Evolutionary conservation across 1,140 invertebrate species (phyloP), one percentile per base, ranked within the genome.

Genomic region (Macrobrachium rosenbergii): DNA sequence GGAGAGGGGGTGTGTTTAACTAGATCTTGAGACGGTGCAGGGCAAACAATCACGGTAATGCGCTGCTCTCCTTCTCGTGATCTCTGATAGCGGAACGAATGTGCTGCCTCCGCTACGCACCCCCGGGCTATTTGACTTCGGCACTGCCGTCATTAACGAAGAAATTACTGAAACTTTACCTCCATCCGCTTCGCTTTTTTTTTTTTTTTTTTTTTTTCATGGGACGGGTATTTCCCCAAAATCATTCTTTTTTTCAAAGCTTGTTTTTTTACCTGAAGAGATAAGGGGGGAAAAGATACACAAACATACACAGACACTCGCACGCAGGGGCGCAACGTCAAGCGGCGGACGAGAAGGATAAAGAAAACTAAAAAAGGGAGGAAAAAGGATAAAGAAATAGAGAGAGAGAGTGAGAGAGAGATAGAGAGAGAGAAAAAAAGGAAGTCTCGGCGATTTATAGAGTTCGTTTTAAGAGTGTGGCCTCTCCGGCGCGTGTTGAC

Each of bases 161-260:
- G 78, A 80, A 37, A 80, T 80, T 80, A 62, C 78, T 23, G 19
- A 43, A 63, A 21, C 78, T 64, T 80, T 80, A 21, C 58, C 19
- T 58, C 45, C 59, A 0, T 63, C 28, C 28, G 28, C 28, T 37
- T 37, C 28, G 28, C 28, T 37, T 37, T 37, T 3, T 37, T 3
- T 37, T 37, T 37, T 37, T 37, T 37, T 37, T 37, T 37, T 2
- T 37, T 37, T 37, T 37, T 3, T 37, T 37, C 3, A 2, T 37
- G 3, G 28, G 28, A 3, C 28, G 1, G 28, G 28, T 37, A 37
- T 37, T 37, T 37, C 28, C 28, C 3, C 28, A 37, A 37, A 37
- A 37, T 37, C 28, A 37, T 37, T 3, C 28, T 45, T 17, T 37
- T 75, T 52, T 75, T 52, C 37, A 28, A 17, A 19, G 12, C 37